phyloP scores from a whole-genome alignment of 1,140 invertebrate genomes.

The Hyphantria cunea region DNA sequence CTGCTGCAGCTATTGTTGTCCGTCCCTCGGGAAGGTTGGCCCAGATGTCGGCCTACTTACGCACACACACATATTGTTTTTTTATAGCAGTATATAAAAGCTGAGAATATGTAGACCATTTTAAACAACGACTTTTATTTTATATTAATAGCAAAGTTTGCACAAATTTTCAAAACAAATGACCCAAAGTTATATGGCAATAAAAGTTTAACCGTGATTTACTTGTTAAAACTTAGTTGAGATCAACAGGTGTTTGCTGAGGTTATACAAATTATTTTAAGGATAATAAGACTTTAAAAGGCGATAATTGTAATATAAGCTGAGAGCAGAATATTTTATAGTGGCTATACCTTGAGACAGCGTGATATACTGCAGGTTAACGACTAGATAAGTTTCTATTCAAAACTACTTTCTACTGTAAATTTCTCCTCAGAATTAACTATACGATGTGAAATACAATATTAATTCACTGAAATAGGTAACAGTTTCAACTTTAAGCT shows the following conservation, averaged over 20 bases:
- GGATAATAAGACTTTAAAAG: conserved; percentile 23
- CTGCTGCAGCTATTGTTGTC: conserved; percentile 72
- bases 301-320: conserved; percentile 11
- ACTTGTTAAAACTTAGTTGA: conserved; percentile 14
- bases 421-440: conserved; percentile 58
- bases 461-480: too few species aligned
- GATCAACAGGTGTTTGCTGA: conserved; percentile 11
- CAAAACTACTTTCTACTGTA: conserved; percentile 70
- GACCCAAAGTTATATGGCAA: too few species aligned
- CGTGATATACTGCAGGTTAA: conserved; percentile 57
- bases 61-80: conserved; percentile 53
- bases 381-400: conserved; percentile 69
- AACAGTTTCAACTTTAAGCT: too few species aligned
- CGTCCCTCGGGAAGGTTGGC: conserved; percentile 64
- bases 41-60: conserved; percentile 64
- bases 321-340: conserved; percentile 53
- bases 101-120: background rate
- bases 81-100: conserved; percentile 17
- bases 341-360: conserved; percentile 34
- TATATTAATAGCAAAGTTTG: too few species aligned
- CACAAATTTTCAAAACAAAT: too few species aligned
- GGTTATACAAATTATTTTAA: conserved; percentile 16
- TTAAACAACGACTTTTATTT: too few species aligned
- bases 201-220: conserved; percentile 14
- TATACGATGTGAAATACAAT: conserved; percentile 1